Conservation (phyloP, 2,113 vertebrate species). For the Platysternon megacephalum region DNA sequence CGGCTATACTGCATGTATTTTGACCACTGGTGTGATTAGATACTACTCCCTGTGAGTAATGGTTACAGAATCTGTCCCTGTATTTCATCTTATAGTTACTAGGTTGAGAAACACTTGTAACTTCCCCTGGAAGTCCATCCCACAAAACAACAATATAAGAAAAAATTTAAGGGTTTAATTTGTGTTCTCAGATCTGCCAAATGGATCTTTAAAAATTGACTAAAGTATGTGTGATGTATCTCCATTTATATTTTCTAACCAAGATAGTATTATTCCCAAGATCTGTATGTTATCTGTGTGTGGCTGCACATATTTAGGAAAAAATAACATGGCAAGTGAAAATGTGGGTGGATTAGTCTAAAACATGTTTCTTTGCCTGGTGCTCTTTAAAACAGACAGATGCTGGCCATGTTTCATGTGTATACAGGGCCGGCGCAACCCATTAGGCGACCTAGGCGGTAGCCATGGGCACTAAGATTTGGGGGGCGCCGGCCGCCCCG, state of each 20-base stretch:
- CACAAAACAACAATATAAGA: not conserved
- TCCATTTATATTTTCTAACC: not conserved
- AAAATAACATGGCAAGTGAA: not conserved
- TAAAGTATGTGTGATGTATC: not conserved
- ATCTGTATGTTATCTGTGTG: not conserved
- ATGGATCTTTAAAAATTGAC: not conserved
- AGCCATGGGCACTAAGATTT: no score
- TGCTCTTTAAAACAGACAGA: not conserved
- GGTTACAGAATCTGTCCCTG: not conserved
- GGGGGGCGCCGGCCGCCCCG: no score
- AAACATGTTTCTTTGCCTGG: not conserved
- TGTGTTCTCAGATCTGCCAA: not conserved
- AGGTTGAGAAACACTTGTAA: not conserved
- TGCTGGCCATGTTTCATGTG: not conserved
- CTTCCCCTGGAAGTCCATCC: not conserved
- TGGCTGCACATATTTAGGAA: not conserved
- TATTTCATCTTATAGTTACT: not conserved
- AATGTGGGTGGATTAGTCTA: not conserved
- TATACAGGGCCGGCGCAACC: no score
- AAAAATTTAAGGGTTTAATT: not conserved
- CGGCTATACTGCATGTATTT: not conserved
- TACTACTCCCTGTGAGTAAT: fast-evolving
- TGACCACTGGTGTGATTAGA: not conserved
- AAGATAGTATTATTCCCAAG: not conserved
- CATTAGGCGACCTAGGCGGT: no score